Evolutionary conservation across 2,113 vertebrate genomes (phyloP).

Genomic region (Protobothrops flavoviridis): DNA sequence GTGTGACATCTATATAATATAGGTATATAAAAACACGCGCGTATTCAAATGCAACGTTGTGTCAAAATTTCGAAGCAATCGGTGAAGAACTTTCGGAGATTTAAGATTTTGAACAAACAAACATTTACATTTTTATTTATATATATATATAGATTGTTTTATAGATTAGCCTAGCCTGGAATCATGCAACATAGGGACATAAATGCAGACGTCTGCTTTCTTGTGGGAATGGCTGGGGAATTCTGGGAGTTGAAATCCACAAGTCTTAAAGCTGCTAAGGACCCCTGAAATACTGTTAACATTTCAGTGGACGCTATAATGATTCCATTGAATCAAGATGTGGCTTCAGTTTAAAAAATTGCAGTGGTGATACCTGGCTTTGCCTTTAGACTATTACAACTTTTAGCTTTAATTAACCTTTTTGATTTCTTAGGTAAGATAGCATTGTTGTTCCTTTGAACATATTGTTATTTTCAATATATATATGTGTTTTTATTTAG

Average conservation of each 20-base stretch:
- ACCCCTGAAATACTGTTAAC: neutral
- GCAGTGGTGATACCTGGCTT: neutral
- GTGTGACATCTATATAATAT: too few relatives aligned
- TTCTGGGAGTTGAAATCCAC: too few relatives aligned
- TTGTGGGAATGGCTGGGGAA: too few relatives aligned
- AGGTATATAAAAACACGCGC: too few relatives aligned
- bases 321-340: neutral
- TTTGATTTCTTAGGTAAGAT: neutral
- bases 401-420: neutral
- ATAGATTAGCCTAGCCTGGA: neutral
- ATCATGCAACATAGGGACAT: neutral
- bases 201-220: neutral
- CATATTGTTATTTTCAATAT: neutral
- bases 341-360: neutral
- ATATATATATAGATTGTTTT: neutral
- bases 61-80: too few relatives aligned
- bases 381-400: neutral
- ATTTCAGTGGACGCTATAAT: neutral
- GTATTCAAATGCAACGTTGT: too few relatives aligned
- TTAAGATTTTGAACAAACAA: too few relatives aligned
- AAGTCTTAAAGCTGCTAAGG: too few relatives aligned
- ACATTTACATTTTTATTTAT: too few relatives aligned
- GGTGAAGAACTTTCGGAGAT: too few relatives aligned
- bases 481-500: neutral
- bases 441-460: neutral